These are phyloP conservation scores for Timandra comae DNA, from an alignment of 2,888 invertebrate genomes.

Conservation along the genomic window DNA sequence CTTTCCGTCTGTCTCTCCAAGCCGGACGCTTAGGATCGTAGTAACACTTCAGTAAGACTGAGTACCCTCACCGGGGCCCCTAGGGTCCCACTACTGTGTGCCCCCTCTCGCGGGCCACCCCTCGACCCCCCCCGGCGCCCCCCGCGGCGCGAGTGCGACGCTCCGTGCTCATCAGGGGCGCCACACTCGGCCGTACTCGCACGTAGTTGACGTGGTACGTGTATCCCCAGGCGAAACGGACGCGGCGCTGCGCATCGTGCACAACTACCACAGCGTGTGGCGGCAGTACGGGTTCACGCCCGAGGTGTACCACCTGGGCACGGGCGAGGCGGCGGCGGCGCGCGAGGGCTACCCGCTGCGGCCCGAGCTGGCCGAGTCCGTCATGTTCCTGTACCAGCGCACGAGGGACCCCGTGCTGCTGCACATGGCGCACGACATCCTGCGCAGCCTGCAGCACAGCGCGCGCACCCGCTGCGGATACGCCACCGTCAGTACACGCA, in stretches of 20 bases:
- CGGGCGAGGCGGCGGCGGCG: slow-evolving; percentile 88
- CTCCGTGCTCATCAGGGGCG: no score
- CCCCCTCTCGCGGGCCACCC: no score
- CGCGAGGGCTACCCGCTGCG: slow-evolving; percentile 94
- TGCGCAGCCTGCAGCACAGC: slow-evolving; percentile 94
- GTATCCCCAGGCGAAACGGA: slow-evolving; percentile 84
- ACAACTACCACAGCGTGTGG: slow-evolving; percentile 98
- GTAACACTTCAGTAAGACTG: no score
- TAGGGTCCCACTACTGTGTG: no score
- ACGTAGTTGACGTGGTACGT: neutral
- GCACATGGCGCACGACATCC: slow-evolving; percentile 94
- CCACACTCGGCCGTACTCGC: no score
- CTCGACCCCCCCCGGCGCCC: no score
- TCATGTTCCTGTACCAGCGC: slow-evolving; percentile 96
- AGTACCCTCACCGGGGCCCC: no score
- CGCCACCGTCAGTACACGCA: slow-evolving; percentile 92
- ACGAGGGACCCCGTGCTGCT: slow-evolving; percentile 95
- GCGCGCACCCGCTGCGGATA: slow-evolving; percentile 97
- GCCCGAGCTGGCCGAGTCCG: slow-evolving; percentile 97
- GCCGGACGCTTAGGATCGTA: no score
- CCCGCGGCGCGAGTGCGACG: no score
- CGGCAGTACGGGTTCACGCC: slow-evolving; percentile 98
- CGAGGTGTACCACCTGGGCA: slow-evolving; percentile 97
- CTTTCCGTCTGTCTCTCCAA: no score
- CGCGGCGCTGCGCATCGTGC: slow-evolving; percentile 93